Percentiles rank a stretch among this genome's conserved stretches.
phyloP scores from a whole-genome alignment of 2,888 invertebrate species.

The Hydraecia micacea region DNA sequence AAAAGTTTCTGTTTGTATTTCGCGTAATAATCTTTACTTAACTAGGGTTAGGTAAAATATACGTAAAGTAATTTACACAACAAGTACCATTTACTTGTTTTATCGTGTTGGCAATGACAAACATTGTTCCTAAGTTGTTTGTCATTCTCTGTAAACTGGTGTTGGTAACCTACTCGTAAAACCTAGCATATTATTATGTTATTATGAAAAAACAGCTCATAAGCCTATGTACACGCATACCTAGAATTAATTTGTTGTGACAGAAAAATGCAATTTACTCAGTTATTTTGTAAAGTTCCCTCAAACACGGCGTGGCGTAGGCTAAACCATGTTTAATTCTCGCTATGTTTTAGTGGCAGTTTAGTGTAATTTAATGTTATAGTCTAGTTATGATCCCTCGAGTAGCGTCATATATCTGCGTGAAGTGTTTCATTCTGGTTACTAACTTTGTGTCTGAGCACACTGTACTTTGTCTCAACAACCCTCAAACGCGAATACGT shows the following conservation, averaged over 20 bases:
- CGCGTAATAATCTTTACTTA: conserved; percentile 47
- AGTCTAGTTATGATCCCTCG: conserved; percentile 38
- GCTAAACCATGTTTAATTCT: conserved; percentile 22
- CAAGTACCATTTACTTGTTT: neutral
- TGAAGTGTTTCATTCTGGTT: conserved; percentile 23
- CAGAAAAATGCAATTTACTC: conserved; percentile 51
- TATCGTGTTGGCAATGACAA: conserved; percentile 1
- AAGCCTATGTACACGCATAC: conserved; percentile 8
- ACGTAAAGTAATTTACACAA: conserved; percentile 15
- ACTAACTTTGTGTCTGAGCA: conserved; percentile 5
- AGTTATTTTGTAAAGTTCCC: conserved; percentile 32
- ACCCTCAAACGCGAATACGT: neutral
- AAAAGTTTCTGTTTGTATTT: conserved; percentile 53
- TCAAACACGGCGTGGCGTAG: conserved; percentile 8
- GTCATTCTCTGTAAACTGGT: conserved; percentile 34
- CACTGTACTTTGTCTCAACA: neutral
- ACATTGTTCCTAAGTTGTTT: conserved; percentile 20
- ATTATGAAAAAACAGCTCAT: conserved; percentile 9
- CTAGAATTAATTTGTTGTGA: conserved; percentile 15
- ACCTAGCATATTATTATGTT: conserved; percentile 1
- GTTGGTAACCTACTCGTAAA: conserved; percentile 19
- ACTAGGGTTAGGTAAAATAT: conserved; percentile 21
- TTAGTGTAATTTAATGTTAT: conserved; percentile 38
- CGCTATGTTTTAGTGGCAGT: conserved; percentile 30
- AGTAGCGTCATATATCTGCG: conserved; percentile 20